These are phyloP conservation scores for Melieria omissa DNA, from an alignment of 2,888 invertebrate species.

Conservation along the genomic window DNA sequence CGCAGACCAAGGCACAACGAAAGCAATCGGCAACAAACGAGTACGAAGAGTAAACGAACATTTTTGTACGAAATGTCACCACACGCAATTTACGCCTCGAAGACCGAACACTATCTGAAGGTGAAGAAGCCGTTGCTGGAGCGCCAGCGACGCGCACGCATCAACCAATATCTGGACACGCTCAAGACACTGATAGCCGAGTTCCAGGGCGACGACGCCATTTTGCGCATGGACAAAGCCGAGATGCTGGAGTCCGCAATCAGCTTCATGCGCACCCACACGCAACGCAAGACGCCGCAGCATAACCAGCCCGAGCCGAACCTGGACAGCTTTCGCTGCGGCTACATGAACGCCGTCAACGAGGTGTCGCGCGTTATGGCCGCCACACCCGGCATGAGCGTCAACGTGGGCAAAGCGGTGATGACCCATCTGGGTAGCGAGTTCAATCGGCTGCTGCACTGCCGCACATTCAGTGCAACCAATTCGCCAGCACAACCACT, in stretches of 20 bases:
- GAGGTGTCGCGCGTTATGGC: constrained; percentile 88
- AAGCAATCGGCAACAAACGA: not conserved
- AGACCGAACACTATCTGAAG: constrained; percentile 93
- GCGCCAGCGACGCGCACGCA: constrained; percentile 86
- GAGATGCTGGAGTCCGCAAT: constrained; percentile 90
- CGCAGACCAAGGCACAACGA: constrained; percentile 8
- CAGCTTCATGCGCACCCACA: constrained; percentile 77
- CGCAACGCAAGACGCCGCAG: constrained; percentile 68
- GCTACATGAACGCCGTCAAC: constrained; percentile 89
- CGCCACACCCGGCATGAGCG: constrained; percentile 85
- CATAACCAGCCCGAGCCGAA: constrained; percentile 71
- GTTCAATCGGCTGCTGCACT: constrained; percentile 70
- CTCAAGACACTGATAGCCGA: constrained; percentile 87
- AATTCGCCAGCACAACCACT: constrained; percentile 31
- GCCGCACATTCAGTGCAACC: constrained; percentile 30
- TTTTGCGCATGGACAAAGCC: constrained; percentile 88
- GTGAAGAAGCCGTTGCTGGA: constrained; percentile 93
- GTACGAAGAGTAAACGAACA: not conserved
- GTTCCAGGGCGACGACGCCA: constrained; percentile 85
- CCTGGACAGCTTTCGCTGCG: constrained; percentile 83
- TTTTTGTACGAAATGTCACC: constrained; percentile 41
- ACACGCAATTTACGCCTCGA: constrained; percentile 68
- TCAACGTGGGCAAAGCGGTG: constrained; percentile 84
- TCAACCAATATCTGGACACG: constrained; percentile 90
- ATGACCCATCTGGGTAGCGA: constrained; percentile 90